Evolutionary conservation across 2,888 invertebrate species (phyloP).

Genomic region (Rhagium mordax): DNA sequence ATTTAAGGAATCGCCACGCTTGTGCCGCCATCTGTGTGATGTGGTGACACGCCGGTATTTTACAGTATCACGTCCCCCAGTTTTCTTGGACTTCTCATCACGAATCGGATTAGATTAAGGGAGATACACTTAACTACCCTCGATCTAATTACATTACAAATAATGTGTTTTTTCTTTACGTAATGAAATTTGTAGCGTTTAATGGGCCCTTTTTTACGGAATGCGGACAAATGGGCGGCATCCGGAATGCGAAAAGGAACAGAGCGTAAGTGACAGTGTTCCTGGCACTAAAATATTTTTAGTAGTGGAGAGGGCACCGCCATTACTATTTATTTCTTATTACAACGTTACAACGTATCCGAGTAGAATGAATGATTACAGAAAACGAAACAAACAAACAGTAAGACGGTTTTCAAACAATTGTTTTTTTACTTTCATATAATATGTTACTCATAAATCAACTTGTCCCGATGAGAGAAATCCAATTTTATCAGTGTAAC

Average conservation of each 20-base stretch:
- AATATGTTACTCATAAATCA: too few relatives aligned
- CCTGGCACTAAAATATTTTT: neutral
- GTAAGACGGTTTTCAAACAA: too few relatives aligned
- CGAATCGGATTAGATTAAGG: slow-evolving; percentile 5
- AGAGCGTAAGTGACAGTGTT: neutral
- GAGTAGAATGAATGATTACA: too few relatives aligned
- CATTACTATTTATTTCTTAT: neutral
- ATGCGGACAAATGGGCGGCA: neutral
- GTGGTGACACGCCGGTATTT: slow-evolving; percentile 28
- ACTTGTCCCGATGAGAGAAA: neutral
- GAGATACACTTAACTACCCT: slow-evolving; percentile 1
- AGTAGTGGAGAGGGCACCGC: neutral
- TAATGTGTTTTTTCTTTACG: neutral
- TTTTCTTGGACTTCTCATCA: slow-evolving; percentile 12
- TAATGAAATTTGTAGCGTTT: slow-evolving; percentile 1
- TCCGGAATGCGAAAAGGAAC: neutral
- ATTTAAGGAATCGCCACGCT: slow-evolving; percentile 57
- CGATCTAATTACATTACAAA: slow-evolving; percentile 9
- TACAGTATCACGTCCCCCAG: slow-evolving; percentile 18
- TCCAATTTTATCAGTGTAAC: neutral
- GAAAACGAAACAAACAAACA: too few relatives aligned
- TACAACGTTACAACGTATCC: neutral
- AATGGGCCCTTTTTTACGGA: neutral
- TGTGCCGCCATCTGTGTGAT: slow-evolving; percentile 51
- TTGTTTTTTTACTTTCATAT: too few relatives aligned